Base-by-base conservation (phyloP, 2,113 vertebrate genomes). In the Myodes glareolus region DNA sequence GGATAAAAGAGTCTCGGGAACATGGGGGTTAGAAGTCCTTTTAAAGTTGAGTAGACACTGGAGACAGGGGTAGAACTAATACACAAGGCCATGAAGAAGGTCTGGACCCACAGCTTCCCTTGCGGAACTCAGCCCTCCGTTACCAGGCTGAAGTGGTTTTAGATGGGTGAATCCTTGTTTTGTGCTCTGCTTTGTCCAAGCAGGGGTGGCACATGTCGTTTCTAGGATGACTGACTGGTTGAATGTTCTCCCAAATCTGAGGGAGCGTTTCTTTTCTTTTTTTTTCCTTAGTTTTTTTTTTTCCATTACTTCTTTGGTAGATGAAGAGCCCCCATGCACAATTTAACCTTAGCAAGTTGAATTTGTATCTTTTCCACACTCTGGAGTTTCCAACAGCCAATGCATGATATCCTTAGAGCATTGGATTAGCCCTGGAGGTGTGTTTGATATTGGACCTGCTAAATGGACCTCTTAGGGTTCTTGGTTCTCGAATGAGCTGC, bases 21-120 rank as follows among this genome's bases (percentile, higher is more conserved):
- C 45, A 17, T 67, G 31, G 63, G 16, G 21, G 9, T 63, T 63
- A 42, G 39, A 29, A n/a, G 17, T 33, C 68, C 55, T 72, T 80
- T 96, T 97, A 92, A 95, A 78, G 39, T 4, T 93, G 19, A 87
- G 9, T 16, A 55, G 52, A 13, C 68, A 88, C 16, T 29, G 61
- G 36, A 6, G 7, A 55, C 3, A 2, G 90, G 81, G 82, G 75
- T 23, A 90, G 90, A 96, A 61, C 5, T 65, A 52, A 52, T 39
- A 75, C 63, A 75, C 29, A 55, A 77, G 9, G 1, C 5, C 21
- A 39, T 39, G 55, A 25, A 61, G 80, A 67, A 91, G 50, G 13
- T 2, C 21, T 87, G 36, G 13, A 90, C 23, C 63, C 85, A 50
- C 93, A 58, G 19, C 42, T 96, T 19, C 33, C 50, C 5, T 10